A percentile compares a stretch with the other conserved stretches of the same genome.
Conservation (phyloP, 2,888 invertebrate species). For the Lamproptera curius region DNA sequence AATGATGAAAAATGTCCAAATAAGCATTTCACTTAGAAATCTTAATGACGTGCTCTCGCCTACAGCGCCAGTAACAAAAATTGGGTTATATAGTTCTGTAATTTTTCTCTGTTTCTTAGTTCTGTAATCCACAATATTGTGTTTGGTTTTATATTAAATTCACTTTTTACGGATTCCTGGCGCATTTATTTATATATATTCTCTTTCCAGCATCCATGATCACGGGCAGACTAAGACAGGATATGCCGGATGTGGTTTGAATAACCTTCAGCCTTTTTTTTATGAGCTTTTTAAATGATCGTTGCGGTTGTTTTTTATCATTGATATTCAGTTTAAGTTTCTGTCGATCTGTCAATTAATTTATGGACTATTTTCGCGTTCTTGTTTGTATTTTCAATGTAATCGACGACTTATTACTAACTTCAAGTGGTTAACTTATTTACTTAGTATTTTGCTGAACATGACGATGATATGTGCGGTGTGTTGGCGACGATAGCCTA, state of each 20-base stretch:
- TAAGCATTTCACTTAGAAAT: conserved; percentile 36
- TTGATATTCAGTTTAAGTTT: too few relatives aligned
- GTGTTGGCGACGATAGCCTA: conserved; percentile 59
- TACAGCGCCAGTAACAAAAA: conserved; percentile 59
- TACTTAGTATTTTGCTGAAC: conserved; percentile 74
- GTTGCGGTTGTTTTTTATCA: too few relatives aligned
- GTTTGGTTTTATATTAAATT: too few relatives aligned
- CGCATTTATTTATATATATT: conserved; percentile 4
- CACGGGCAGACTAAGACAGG: too few relatives aligned
- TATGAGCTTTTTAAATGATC: not conserved
- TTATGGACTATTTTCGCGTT: too few relatives aligned
- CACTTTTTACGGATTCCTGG: too few relatives aligned
- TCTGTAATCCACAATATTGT: too few relatives aligned
- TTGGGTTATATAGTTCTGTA: too few relatives aligned
- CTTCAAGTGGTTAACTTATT: not conserved
- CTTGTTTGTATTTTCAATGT: too few relatives aligned
- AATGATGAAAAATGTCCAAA: conserved; percentile 52
- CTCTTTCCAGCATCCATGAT: too few relatives aligned
- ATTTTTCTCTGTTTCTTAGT: too few relatives aligned
- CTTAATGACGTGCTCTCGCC: conserved; percentile 43
- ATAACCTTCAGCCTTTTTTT: not conserved
- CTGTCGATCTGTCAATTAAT: not conserved
- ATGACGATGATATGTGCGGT: conserved; percentile 68
- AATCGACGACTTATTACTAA: not conserved
- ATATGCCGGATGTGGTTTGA: too few relatives aligned